Conservation (phyloP, 2,888 invertebrate species). For the Aricia artaxerxes region DNA sequence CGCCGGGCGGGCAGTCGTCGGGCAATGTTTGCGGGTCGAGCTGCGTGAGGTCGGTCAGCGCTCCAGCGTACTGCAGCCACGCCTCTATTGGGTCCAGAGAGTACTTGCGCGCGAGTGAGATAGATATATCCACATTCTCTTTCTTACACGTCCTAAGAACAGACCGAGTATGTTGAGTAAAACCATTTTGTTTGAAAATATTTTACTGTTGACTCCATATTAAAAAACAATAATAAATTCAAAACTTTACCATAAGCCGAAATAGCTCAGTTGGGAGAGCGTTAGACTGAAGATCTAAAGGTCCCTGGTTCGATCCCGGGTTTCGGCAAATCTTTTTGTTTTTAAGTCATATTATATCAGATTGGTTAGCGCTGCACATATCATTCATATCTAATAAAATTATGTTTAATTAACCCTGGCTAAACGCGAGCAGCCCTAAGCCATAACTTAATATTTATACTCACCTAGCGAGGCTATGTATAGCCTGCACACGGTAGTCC, state of each 20-base stretch:
- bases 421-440: too few species aligned
- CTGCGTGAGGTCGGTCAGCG: slow-evolving; percentile 38
- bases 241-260: slow-evolving; percentile 43
- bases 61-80: slow-evolving; percentile 64
- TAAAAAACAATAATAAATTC: not conserved
- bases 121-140: slow-evolving; percentile 52
- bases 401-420: too few species aligned
- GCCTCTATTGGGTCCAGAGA: slow-evolving; percentile 52
- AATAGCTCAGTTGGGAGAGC: slow-evolving; percentile 69
- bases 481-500: slow-evolving; percentile 61
- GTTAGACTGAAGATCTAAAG: slow-evolving; percentile 86
- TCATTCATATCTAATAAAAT: too few species aligned
- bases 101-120: slow-evolving; percentile 56
- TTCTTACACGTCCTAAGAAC: slow-evolving; percentile 49
- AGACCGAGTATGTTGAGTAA: not conserved
- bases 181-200: not conserved
- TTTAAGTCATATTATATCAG: not conserved
- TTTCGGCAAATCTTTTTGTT: slow-evolving; percentile 78
- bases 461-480: slow-evolving; percentile 62
- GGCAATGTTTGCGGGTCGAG: slow-evolving; percentile 40
- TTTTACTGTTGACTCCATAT: not conserved
- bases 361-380: not conserved
- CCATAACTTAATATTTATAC: not conserved
- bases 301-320: slow-evolving; percentile 86
- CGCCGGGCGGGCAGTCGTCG: slow-evolving; percentile 32